Evolutionary conservation across 2,888 invertebrate genomes (phyloP).

Genomic region (Tineola bisselliella): DNA sequence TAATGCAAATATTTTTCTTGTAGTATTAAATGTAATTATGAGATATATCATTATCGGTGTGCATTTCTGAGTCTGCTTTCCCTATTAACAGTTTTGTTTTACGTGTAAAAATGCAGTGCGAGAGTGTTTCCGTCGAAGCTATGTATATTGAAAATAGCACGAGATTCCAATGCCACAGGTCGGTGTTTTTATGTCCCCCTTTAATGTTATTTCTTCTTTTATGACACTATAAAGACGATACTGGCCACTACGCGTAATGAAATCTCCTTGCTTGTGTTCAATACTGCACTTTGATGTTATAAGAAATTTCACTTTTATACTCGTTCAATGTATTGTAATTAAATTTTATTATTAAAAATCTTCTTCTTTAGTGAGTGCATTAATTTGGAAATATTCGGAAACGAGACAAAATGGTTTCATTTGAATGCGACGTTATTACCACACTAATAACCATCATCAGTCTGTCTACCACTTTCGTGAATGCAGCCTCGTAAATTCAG

Average conservation of each 20-base stretch:
- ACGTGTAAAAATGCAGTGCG: neutral
- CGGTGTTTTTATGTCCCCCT: slow-evolving; percentile 57
- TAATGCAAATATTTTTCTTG: no score
- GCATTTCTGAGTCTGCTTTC: no score
- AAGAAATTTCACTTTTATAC: neutral
- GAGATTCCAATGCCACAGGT: slow-evolving; percentile 61
- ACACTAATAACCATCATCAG: no score
- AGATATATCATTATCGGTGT: no score
- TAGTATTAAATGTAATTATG: no score
- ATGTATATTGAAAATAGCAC: slow-evolving; percentile 16
- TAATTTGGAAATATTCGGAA: no score
- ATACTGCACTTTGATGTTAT: slow-evolving; percentile 26
- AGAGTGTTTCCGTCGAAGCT: neutral
- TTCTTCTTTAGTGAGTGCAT: no score
- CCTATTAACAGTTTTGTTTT: neutral
- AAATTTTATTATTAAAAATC: no score
- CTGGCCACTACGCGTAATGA: slow-evolving; percentile 66
- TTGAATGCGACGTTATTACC: no score
- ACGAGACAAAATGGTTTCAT: no score
- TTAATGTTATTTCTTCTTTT: slow-evolving; percentile 65
- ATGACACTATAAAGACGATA: slow-evolving; percentile 65
- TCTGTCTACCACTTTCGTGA: neutral
- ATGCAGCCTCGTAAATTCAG: neutral
- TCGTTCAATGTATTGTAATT: neutral
- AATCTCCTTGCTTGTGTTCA: slow-evolving; percentile 49